Base-by-base conservation (phyloP, 2,113 vertebrate species). In the Calyptomena viridis region DNA sequence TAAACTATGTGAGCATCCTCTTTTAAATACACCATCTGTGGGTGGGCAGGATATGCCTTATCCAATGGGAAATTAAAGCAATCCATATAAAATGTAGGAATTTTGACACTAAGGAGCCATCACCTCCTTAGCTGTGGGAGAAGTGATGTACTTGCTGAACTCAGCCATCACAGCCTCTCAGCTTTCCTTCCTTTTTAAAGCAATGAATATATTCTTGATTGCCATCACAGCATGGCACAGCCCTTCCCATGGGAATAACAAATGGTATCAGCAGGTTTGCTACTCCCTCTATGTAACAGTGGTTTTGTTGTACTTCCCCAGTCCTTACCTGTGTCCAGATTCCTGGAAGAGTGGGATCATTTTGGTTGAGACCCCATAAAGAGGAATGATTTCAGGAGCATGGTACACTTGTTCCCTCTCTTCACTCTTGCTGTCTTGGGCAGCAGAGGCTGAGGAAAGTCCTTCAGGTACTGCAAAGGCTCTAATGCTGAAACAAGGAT, bases 301-400 rank as follows among this genome's bases (percentile, higher is more conserved):
- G 39, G 17, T 11, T 85, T 23, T 39, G 18, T n/a, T 72, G 42
- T 25, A 31, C 33, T 93, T 89, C 82, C 59, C 81, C 18, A 60
- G 42, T 56, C 95, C 98, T 97, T 94, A 99, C 99, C 96, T 99
- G 94, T 99, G 98, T 85, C 98, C 98, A 85, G 98, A 98, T 33
- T 99, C 98, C 95, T 98, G 96, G 94, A 99, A 99, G 74, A 99
- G 98, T 25, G 98, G 98, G 63, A 98, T 93, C 97, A 99, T 97
- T 87, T 97, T 98, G 82, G 98, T 75, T 42, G 99, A 98, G 82
- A 99, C 98, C 12, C 98, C 98, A 94, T 99, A 99, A 37, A 99
- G 97, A 1, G 97, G 89, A 49, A 97, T 98, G 95, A 99, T 99
- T 95, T 99, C 99, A 94, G 99, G 99, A 91, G 98, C 98, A 23